A percentile compares a stretch with the other conserved stretches of the same genome.
Conservation (phyloP, 1,140 invertebrate species). For the Papilio machaon region DNA sequence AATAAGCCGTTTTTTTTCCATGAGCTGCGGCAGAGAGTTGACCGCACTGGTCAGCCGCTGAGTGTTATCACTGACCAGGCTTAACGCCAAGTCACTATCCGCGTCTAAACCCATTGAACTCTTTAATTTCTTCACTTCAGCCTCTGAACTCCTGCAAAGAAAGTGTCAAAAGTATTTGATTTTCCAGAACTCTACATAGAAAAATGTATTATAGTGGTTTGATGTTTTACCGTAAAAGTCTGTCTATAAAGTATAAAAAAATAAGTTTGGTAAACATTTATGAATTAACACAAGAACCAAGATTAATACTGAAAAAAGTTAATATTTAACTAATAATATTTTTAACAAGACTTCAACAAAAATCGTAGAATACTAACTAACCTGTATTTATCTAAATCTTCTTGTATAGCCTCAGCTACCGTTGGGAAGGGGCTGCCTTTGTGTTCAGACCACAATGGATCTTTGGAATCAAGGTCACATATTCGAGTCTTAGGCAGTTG, state of each 20-base stretch:
- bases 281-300: no score
- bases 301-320: no score
- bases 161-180: neutral
- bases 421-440: slow-evolving; percentile 98
- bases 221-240: no score
- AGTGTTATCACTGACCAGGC: slow-evolving; percentile 96
- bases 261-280: no score
- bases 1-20: slow-evolving; percentile 98
- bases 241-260: no score
- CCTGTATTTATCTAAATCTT: slow-evolving; percentile 96
- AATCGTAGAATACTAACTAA: slow-evolving; percentile 33
- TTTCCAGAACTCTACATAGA: no score
- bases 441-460: slow-evolving; percentile 96
- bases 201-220: no score
- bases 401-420: slow-evolving; percentile 99
- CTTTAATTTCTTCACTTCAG: slow-evolving; percentile 98
- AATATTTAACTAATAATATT: no score
- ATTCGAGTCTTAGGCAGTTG: slow-evolving; percentile 89
- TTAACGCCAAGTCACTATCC: slow-evolving; percentile 88
- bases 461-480: slow-evolving; percentile 95
- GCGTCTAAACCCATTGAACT: slow-evolving; percentile 94
- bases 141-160: slow-evolving; percentile 89
- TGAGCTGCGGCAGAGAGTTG: slow-evolving; percentile 96
- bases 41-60: slow-evolving; percentile 96
- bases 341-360: no score